Evolutionary conservation across 2,888 invertebrate species (phyloP).

Genomic region (Eueremaeus valkanovi): DNA sequence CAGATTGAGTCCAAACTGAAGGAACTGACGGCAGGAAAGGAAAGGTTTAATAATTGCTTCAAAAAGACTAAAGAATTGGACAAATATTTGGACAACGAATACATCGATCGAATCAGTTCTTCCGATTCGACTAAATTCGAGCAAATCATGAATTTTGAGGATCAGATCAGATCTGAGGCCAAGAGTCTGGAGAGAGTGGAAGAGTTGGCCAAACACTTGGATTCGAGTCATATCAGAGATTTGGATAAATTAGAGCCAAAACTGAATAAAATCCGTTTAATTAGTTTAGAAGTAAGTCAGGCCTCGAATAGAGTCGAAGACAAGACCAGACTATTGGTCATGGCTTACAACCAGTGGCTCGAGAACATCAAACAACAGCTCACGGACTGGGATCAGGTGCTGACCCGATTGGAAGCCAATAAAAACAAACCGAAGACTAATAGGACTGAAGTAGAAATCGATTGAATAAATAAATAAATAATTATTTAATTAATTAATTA

Average conservation of each 20-base stretch:
- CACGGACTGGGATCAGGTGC: conserved; percentile 1
- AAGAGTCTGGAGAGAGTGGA: not conserved
- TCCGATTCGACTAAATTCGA: conserved; percentile 12
- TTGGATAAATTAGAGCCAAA: not conserved
- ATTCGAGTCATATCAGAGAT: conserved; percentile 1
- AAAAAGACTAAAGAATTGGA: conserved; percentile 11
- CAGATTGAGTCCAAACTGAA: conserved; percentile 33
- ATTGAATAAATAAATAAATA: not conserved
- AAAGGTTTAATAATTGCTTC: conserved; percentile 35
- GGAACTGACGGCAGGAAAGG: conserved; percentile 37
- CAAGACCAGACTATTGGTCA: not conserved
- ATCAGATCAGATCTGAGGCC: conserved; percentile 30
- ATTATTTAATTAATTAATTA: too few species aligned
- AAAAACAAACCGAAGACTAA: not conserved
- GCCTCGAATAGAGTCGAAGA: not conserved
- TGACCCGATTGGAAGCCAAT: not conserved
- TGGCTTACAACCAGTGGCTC: conserved; percentile 21
- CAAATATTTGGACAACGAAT: conserved; percentile 35
- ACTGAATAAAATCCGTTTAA: conserved; percentile 10
- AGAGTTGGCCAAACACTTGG: not conserved
- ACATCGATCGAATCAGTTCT: not conserved
- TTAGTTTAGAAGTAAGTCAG: conserved; percentile 1
- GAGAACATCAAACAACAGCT: conserved; percentile 13
- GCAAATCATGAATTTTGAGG: conserved; percentile 38
- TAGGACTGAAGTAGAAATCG: not conserved